phyloP scores from a whole-genome alignment of 2,888 invertebrate species.

The Invenusta paracnida region DNA sequence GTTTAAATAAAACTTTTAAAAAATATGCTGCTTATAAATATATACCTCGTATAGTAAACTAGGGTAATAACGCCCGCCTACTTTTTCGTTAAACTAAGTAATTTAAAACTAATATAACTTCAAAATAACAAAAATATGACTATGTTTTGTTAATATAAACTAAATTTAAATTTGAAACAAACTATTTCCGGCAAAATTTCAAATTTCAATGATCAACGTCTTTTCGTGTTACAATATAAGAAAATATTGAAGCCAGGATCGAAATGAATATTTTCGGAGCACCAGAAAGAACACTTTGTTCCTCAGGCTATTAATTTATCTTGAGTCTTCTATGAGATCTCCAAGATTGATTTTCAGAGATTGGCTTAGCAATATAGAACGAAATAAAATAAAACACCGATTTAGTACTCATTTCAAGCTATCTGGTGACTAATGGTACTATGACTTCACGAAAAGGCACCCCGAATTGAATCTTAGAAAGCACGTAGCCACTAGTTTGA shows the following conservation, averaged over 20 bases:
- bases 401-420: not conserved
- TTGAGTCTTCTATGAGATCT: not conserved
- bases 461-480: not conserved
- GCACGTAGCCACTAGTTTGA: not conserved
- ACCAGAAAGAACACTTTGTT: not conserved
- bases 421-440: not conserved
- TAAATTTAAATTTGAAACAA: not conserved
- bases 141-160: not conserved
- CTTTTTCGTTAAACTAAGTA: not conserved
- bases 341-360: not conserved
- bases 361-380: not conserved
- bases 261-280: not conserved
- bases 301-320: not conserved
- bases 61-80: not conserved
- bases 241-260: not conserved
- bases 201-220: not conserved
- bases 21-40: no score
- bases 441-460: conserved; percentile 1
- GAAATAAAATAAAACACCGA: not conserved
- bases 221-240: not conserved
- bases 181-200: not conserved
- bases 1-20: no score
- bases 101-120: not conserved
- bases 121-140: not conserved
- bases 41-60: no score